These are phyloP conservation scores for Oxyruncus cristatus DNA, from an alignment of 2,113 vertebrate genomes.

Conservation along the genomic window DNA sequence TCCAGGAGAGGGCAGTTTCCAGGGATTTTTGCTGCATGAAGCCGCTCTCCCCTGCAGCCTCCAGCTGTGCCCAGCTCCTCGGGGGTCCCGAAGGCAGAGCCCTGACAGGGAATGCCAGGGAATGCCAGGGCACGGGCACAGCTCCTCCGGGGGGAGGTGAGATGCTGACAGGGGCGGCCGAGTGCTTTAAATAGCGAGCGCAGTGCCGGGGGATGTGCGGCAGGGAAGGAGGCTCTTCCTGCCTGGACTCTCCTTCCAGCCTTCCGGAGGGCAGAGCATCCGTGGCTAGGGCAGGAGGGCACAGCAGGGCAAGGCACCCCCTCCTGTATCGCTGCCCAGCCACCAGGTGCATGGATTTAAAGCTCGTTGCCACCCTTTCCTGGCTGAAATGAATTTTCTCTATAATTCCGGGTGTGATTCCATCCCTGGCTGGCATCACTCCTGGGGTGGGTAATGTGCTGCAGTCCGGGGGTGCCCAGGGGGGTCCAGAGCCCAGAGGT, in stretches of 20 bases:
- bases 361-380: not conserved
- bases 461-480: accelerated
- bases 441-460: not conserved
- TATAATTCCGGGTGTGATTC: not conserved
- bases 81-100: not conserved
- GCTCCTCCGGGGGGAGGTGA: not conserved
- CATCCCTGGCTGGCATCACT: accelerated
- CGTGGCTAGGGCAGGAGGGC: not conserved
- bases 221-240: not conserved
- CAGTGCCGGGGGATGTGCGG: not conserved
- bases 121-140: accelerated
- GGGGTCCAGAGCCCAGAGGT: not conserved
- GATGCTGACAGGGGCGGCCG: not conserved
- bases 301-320: too few species aligned
- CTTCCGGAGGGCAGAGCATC: not conserved
- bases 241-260: not conserved
- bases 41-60: not conserved
- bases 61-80: not conserved
- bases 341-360: not conserved
- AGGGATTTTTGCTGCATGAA: not conserved
- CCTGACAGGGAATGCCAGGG: not conserved
- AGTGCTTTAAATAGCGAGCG: not conserved
- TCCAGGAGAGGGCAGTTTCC: slow-evolving; percentile 26
- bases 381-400: not conserved
- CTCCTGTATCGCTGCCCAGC: not conserved